These are phyloP conservation scores for Sycophaga agraensis DNA, from an alignment of 1,140 invertebrate genomes.

Conservation along the genomic window DNA sequence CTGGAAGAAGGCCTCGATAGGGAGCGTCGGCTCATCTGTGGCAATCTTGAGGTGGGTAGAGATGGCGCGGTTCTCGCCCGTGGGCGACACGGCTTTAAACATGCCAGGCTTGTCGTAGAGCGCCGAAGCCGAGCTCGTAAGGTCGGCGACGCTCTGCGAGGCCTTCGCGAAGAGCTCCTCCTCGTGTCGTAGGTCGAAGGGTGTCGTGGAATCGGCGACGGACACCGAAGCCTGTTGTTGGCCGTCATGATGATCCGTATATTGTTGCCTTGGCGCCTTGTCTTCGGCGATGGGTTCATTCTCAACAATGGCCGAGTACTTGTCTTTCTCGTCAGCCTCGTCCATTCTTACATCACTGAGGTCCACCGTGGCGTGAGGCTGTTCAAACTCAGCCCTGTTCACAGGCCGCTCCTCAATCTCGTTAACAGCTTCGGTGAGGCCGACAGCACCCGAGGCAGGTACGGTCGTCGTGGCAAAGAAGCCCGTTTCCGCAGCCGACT, in stretches of 20 bases:
- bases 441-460: neutral
- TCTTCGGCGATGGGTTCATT: too few species aligned
- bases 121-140: slow-evolving; percentile 58
- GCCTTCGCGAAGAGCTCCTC: slow-evolving; percentile 52
- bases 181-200: slow-evolving; percentile 37
- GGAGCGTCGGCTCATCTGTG: slow-evolving; percentile 58
- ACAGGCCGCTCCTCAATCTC: neutral
- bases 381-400: neutral
- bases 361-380: neutral
- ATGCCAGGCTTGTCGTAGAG: slow-evolving; percentile 54
- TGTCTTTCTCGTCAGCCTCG: slow-evolving; percentile 21
- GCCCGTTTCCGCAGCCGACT: slow-evolving; percentile 31
- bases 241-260: neutral
- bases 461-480: slow-evolving; percentile 21
- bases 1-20: slow-evolving; percentile 61
- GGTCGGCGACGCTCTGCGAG: slow-evolving; percentile 56
- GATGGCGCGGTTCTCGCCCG: slow-evolving; percentile 40
- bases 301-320: neutral
- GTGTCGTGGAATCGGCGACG: slow-evolving; percentile 23
- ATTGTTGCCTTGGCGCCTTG: neutral
- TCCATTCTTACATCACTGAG: slow-evolving; percentile 26
- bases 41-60: slow-evolving; percentile 49
- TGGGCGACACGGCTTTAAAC: slow-evolving; percentile 52
- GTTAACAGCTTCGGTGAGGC: slow-evolving; percentile 17
- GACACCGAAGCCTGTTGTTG: neutral